Percentiles rank a stretch among this genome's conserved stretches.
phyloP scores from a whole-genome alignment of 2,113 vertebrate species.

The Naja naja region DNA sequence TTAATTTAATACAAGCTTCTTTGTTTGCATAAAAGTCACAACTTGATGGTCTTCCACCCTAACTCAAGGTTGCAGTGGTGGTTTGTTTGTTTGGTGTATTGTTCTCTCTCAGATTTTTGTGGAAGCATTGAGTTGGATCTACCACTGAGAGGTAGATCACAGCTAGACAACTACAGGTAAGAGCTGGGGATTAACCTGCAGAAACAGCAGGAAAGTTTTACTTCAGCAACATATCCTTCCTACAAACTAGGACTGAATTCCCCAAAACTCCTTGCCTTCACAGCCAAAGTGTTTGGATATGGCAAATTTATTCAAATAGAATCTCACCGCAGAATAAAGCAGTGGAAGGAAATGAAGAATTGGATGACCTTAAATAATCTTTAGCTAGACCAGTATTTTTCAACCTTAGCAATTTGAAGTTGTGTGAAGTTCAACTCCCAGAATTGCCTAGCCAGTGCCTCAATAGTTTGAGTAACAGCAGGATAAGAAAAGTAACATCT shows the following conservation, averaged over 20 bases:
- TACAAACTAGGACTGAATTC: neutral
- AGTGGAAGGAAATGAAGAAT: neutral
- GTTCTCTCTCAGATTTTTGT: neutral
- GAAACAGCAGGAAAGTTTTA: neutral
- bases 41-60: neutral
- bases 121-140: neutral
- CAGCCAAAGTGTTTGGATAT: neutral
- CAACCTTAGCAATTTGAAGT: neutral
- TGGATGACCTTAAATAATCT: neutral
- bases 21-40: neutral
- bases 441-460: neutral
- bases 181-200: neutral
- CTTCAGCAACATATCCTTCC: neutral
- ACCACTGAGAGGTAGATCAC: neutral
- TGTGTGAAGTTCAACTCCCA: neutral
- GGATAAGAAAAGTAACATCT: neutral
- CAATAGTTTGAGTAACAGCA: neutral
- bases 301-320: neutral
- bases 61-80: too few species aligned
- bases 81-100: neutral
- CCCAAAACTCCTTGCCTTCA: neutral
- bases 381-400: neutral
- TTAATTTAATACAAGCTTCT: neutral
- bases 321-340: neutral
- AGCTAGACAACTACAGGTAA: neutral